phyloP scores from a whole-genome alignment of 35 echinoderm and acorn worm species.

The Patiria miniata region DNA sequence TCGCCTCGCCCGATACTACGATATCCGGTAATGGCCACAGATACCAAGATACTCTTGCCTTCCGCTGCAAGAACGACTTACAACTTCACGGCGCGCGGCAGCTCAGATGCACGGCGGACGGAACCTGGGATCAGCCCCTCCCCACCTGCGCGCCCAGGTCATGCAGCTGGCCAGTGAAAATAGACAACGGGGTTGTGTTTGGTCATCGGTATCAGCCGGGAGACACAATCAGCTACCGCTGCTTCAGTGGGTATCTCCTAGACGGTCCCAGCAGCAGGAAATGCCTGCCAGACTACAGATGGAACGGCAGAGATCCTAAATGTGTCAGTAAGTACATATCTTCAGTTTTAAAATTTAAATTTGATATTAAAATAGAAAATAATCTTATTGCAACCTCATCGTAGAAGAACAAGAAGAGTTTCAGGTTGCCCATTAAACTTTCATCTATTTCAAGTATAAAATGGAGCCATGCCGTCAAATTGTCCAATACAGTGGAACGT shows the following conservation, averaged over 20 bases:
- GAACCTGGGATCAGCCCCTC: conserved; percentile 44
- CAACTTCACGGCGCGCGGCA: conserved; percentile 39
- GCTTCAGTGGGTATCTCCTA: conserved; percentile 38
- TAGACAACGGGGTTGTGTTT: conserved; percentile 54
- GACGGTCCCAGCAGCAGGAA: conserved; percentile 35
- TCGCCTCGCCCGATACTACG: background rate
- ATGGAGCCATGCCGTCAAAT: too few species aligned
- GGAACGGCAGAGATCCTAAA: conserved; percentile 38
- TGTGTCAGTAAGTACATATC: conserved; percentile 51
- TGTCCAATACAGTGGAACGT: too few species aligned
- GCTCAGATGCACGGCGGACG: conserved; percentile 51
- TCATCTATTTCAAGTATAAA: too few species aligned
- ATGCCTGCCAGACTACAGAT: conserved; percentile 48
- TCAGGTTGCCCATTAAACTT: too few species aligned
- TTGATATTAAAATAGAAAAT: background rate
- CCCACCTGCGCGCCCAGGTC: conserved; percentile 51
- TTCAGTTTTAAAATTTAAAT: background rate
- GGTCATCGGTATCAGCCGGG: conserved; percentile 48
- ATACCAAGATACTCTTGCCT: conserved; percentile 44
- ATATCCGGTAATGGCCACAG: conserved; percentile 31
- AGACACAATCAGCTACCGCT: conserved; percentile 57
- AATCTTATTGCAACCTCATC: too few species aligned
- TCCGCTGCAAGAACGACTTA: conserved; percentile 8
- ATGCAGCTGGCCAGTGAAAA: conserved; percentile 48
- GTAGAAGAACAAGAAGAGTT: too few species aligned